Percentiles rank a stretch among this genome's conserved stretches.
Evolutionary conservation across 2,113 vertebrate species (phyloP).

Genomic region (Ophthalmolycus amberensis): DNA sequence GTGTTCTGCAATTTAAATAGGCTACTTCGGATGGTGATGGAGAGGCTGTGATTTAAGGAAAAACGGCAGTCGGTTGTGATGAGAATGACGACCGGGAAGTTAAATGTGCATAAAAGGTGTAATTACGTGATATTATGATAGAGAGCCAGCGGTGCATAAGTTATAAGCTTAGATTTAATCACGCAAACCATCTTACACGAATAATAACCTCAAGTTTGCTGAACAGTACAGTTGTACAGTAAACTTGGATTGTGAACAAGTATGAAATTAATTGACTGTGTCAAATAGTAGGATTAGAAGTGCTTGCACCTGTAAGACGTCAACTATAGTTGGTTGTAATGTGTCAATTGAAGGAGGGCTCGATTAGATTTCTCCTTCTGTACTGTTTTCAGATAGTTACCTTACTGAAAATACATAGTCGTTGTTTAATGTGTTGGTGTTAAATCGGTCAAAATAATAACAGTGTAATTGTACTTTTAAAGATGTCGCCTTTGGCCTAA

Average conservation of each 20-base stretch:
- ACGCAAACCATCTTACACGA: neutral
- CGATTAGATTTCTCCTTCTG: neutral
- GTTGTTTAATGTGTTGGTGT: neutral
- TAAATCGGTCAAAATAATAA: slow-evolving; percentile 1
- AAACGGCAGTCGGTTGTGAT: slow-evolving; percentile 38
- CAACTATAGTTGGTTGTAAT: too few relatives aligned
- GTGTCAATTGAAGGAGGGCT: neutral
- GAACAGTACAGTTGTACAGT: neutral
- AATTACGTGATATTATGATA: slow-evolving; percentile 61
- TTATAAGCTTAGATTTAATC: slow-evolving; percentile 26
- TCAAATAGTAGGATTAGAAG: neutral
- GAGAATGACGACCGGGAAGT: slow-evolving; percentile 42
- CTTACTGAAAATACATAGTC: neutral
- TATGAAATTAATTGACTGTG: neutral
- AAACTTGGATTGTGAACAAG: neutral
- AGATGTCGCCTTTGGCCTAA: slow-evolving; percentile 8
- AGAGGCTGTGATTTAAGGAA: slow-evolving; percentile 70
- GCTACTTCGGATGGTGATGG: slow-evolving; percentile 72
- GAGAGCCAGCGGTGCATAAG: slow-evolving; percentile 19
- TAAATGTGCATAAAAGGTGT: slow-evolving; percentile 57
- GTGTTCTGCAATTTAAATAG: slow-evolving; percentile 85
- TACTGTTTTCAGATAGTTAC: neutral
- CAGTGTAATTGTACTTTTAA: slow-evolving; percentile 35
- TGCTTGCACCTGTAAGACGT: neutral
- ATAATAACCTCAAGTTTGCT: slow-evolving; percentile 1